A percentile compares a stretch with the other conserved stretches of the same genome.
Evolutionary conservation across 2,888 invertebrate species (phyloP).

Genomic region (Volucella inanis): DNA sequence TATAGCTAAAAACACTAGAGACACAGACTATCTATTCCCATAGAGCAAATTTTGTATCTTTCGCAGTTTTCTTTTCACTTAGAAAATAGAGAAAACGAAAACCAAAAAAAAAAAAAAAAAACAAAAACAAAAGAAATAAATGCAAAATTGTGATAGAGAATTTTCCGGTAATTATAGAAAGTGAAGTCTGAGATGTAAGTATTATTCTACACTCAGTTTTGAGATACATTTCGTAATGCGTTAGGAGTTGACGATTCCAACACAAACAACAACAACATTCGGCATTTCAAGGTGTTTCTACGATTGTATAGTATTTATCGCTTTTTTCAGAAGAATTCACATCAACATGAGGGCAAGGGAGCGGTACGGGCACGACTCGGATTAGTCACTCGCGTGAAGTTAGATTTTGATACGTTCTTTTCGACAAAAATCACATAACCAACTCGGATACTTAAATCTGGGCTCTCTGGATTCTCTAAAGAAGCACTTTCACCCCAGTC

Average conservation of each 20-base stretch:
- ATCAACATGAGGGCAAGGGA: not conserved
- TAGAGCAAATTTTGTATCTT: conserved; percentile 19
- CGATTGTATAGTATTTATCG: not conserved
- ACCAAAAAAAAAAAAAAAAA: conserved; percentile 8
- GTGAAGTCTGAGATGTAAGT: conserved; percentile 17
- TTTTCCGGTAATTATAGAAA: conserved; percentile 51
- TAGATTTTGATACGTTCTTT: conserved; percentile 31
- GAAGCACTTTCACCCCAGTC: not conserved
- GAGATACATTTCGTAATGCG: conserved; percentile 51
- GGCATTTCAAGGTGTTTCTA: conserved; percentile 20
- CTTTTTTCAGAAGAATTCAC: conserved; percentile 21
- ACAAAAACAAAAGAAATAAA: conserved; percentile 16
- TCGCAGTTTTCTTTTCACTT: conserved; percentile 1
- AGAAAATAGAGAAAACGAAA: no score
- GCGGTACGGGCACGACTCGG: not conserved
- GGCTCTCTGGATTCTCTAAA: not conserved
- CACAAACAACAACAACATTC: not conserved
- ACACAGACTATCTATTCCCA: conserved; percentile 8
- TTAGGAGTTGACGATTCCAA: conserved; percentile 20
- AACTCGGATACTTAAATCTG: not conserved
- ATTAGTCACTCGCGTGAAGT: conserved; percentile 65
- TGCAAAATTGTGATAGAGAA: conserved; percentile 4
- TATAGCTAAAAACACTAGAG: conserved; percentile 38
- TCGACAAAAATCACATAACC: not conserved
- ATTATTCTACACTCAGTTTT: not conserved